Evolutionary conservation across 2,797 vertebrate genomes (phyloP).

Genomic region (Tiaroga cobitis): DNA sequence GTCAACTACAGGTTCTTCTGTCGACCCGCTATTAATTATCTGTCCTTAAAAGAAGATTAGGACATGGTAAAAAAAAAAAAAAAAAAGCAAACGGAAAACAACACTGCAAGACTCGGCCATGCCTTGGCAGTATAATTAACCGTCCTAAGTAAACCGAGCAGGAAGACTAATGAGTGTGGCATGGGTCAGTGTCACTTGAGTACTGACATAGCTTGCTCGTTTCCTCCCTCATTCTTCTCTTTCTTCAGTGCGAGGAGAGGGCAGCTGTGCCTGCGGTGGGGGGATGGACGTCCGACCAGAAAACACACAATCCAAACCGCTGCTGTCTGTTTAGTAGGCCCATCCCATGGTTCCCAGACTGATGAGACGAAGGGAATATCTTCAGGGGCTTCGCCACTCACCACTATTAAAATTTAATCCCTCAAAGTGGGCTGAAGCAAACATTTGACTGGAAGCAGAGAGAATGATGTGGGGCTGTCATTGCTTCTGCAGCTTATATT

Average conservation of each 20-base stretch:
- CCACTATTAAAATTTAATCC: slow-evolving; percentile 60
- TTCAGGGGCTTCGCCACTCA: slow-evolving; percentile 45
- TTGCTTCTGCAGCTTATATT: slow-evolving; percentile 50
- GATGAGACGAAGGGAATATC: slow-evolving; percentile 37
- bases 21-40: slow-evolving; percentile 75
- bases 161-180: slow-evolving; percentile 61
- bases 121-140: slow-evolving; percentile 71
- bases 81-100: slow-evolving; percentile 55
- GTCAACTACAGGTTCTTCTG: slow-evolving; percentile 63
- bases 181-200: slow-evolving; percentile 52
- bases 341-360: slow-evolving; percentile 30
- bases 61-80: slow-evolving; percentile 34
- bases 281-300: slow-evolving; percentile 27
- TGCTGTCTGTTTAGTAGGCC: slow-evolving; percentile 38
- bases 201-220: slow-evolving; percentile 45
- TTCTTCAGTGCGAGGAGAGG: slow-evolving; percentile 52
- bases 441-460: slow-evolving; percentile 56
- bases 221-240: slow-evolving; percentile 64
- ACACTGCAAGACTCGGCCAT: slow-evolving; percentile 62
- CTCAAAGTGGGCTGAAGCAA: slow-evolving; percentile 61
- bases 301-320: slow-evolving; percentile 6
- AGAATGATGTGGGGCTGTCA: slow-evolving; percentile 60
- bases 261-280: slow-evolving; percentile 49
- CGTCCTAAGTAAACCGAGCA: slow-evolving; percentile 55
- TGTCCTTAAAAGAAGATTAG: slow-evolving; percentile 72